Conservation (phyloP, 2,888 invertebrate genomes). For the Nebria brevicollis region DNA sequence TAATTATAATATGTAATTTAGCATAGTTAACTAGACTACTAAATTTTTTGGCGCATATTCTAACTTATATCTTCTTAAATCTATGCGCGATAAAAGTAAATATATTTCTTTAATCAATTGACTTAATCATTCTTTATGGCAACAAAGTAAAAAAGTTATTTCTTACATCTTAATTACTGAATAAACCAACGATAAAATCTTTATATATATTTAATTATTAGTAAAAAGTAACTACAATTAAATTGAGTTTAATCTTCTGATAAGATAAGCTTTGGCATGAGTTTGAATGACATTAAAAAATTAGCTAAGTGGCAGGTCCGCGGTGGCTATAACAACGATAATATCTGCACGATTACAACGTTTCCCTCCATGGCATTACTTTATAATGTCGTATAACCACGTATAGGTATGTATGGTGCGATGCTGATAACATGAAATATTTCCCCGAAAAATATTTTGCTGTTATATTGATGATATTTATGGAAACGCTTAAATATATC, state of each 20-base stretch:
- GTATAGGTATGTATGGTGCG: not conserved
- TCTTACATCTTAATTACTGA: not conserved
- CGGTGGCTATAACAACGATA: not conserved
- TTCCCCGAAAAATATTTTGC: not conserved
- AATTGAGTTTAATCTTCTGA: not conserved
- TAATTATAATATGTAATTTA: too few relatives aligned
- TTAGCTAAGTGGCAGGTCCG: slow-evolving; percentile 26
- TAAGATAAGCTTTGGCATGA: not conserved
- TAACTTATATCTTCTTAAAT: too few relatives aligned
- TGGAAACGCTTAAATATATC: slow-evolving; percentile 14
- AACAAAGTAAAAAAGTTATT: not conserved
- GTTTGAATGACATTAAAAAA: slow-evolving; percentile 34
- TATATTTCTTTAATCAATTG: too few relatives aligned
- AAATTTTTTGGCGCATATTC: too few relatives aligned
- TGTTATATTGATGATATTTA: not conserved
- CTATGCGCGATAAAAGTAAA: too few relatives aligned
- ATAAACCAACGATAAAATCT: not conserved
- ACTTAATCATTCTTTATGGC: not conserved
- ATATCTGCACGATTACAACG: not conserved
- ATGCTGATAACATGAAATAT: not conserved
- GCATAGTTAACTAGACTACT: too few relatives aligned
- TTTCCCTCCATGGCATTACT: not conserved
- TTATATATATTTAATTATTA: not conserved
- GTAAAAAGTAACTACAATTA: not conserved
- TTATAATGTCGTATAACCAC: not conserved